Conservation (phyloP, 2,888 invertebrate genomes). For the Acheta domesticus region DNA sequence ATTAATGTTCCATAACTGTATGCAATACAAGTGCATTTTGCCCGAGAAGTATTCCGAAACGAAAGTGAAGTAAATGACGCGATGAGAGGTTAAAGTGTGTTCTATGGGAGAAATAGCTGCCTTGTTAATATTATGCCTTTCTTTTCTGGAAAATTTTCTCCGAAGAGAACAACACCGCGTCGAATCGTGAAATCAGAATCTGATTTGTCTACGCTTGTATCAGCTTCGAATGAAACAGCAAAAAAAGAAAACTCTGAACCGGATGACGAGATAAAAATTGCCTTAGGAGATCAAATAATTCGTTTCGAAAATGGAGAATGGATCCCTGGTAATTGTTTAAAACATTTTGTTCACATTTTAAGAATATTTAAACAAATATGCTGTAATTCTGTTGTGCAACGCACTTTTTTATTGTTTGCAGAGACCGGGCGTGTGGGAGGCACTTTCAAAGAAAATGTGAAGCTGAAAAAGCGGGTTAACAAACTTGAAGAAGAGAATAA, state of each 20-base stretch:
- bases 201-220: constrained; percentile 50
- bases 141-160: constrained; percentile 65
- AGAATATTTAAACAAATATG: neutral
- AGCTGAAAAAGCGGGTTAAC: constrained; percentile 61
- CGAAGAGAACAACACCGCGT: constrained; percentile 61
- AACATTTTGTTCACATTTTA: neutral
- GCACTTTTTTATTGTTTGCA: constrained; percentile 40
- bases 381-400: neutral
- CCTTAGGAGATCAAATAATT: constrained; percentile 65
- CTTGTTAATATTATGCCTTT: constrained; percentile 55
- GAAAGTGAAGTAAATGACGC: no score
- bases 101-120: no score
- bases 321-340: constrained; percentile 58
- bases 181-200: constrained; percentile 46
- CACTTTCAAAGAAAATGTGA: constrained; percentile 60
- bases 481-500: constrained; percentile 74
- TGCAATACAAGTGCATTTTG: no score
- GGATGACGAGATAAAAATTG: constrained; percentile 55
- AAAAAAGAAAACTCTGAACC: constrained; percentile 60
- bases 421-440: constrained; percentile 60
- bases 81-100: no score
- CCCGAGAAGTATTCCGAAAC: no score
- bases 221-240: constrained; percentile 54
- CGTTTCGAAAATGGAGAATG: constrained; percentile 70
- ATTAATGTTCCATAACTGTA: no score